Conservation (phyloP, 53 echinoderm and acorn worm genomes). For the Patiria pectinifera region DNA sequence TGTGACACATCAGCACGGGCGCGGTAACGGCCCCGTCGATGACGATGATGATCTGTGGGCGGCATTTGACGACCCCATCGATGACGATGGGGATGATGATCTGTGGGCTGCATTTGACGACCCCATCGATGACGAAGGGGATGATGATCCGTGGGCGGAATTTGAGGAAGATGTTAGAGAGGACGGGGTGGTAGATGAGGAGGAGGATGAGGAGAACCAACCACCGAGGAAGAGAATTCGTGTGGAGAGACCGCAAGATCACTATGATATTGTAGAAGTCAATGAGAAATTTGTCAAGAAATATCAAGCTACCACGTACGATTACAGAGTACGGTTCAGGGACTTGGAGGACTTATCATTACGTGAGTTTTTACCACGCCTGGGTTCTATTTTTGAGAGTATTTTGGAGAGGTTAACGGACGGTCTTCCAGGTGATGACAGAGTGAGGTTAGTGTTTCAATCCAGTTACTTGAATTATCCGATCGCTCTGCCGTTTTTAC, state of each 20-base stretch:
- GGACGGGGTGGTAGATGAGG: too few relatives aligned
- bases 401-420: neutral
- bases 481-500: slow-evolving; percentile 11
- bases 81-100: too few relatives aligned
- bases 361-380: slow-evolving; percentile 32
- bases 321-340: slow-evolving; percentile 24
- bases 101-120: too few relatives aligned
- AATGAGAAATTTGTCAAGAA: slow-evolving; percentile 12
- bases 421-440: slow-evolving; percentile 13
- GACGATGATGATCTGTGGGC: too few relatives aligned
- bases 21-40: too few relatives aligned
- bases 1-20: too few relatives aligned
- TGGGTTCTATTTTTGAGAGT: slow-evolving; percentile 3
- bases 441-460: slow-evolving; percentile 42
- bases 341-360: slow-evolving; percentile 11
- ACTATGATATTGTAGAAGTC: neutral
- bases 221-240: neutral
- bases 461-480: slow-evolving; percentile 9
- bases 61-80: too few relatives aligned
- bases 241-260: neutral
- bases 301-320: slow-evolving; percentile 33
- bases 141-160: too few relatives aligned
- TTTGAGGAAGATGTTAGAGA: too few relatives aligned
- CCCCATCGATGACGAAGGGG: too few relatives aligned
- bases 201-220: slow-evolving; percentile 5